Evolutionary conservation across 1,140 invertebrate genomes (phyloP).

Genomic region (Rhopalosiphum padi): DNA sequence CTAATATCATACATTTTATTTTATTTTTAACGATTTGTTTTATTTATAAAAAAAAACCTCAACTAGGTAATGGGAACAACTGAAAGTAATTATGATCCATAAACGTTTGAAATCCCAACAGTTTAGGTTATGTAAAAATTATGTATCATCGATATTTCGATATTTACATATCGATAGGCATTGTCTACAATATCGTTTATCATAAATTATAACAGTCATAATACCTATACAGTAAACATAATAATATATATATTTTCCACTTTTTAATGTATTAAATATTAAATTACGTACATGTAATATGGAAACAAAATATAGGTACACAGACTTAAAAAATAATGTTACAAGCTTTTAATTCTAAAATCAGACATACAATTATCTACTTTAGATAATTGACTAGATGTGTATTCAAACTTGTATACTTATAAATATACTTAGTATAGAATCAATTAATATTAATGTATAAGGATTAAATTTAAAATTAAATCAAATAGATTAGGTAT

Average conservation of each 20-base stretch:
- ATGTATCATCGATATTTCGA: neutral
- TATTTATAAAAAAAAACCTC: neutral
- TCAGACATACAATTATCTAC: neutral
- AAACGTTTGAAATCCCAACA: neutral
- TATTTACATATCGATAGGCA: neutral
- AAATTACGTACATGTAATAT: neutral
- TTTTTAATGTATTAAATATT: neutral
- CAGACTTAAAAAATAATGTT: neutral
- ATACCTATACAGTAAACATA: neutral
- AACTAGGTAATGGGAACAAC: neutral
- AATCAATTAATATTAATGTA: neutral
- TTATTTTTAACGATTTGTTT: neutral
- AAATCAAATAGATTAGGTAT: neutral
- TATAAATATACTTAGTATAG: neutral
- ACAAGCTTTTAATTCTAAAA: neutral
- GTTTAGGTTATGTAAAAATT: neutral
- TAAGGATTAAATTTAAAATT: neutral
- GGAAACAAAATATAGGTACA: neutral
- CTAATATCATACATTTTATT: neutral
- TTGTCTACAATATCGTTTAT: neutral
- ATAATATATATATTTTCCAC: neutral
- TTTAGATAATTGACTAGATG: neutral
- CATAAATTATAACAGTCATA: neutral
- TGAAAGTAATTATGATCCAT: neutral
- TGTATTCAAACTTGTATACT: neutral